Base-by-base conservation (phyloP, 2,113 vertebrate genomes). In the Hoplias malabaricus region DNA sequence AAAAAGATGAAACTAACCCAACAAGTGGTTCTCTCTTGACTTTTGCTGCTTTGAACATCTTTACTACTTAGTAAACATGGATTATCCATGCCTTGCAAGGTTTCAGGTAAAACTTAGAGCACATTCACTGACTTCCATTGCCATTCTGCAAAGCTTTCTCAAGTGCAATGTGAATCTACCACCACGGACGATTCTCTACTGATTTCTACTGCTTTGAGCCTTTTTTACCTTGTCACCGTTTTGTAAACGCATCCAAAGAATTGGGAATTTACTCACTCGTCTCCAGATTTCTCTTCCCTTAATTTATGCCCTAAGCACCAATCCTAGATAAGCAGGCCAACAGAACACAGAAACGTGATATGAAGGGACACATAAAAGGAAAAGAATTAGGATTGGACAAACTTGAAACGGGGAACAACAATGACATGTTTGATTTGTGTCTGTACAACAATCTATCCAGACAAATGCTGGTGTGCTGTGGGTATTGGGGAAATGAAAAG, bases 381-480 rank as follows among this genome's bases (percentile, higher is more conserved):
- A 61, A 72, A 19, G 19, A 0, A 38, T 40, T 42, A 38, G 33
- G 19, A 36, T 21, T 10, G 27, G 9, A 36, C 11, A 7, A 80
- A 91, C 86, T 84, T 84, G 84, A 56, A 14, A 67, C 48, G 25
- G 9, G 42, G 19, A 33, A 13, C 13, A 59, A 59, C 53, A 46
- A 89, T 89, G 85, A 82, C 87, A 91, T 90, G 93, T 88, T 90
- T 87, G 89, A 88, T 92, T 88, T 92, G 91, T 90, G 90, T 93
- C 92, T 93, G 91, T 95, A 94, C 93, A 96, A 93, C 91, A 63
- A 87, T 90, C 92, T 92, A 93, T 87, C 92, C 93, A 89, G 90
- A 93, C 93, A 92, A 92, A 92, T 93, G 92, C 93, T 91, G 91
- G 88, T 91, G 91, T 92, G 86, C 84, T 82, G 90, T 93, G 92